These are phyloP conservation scores for Lithophane socia DNA, from an alignment of 2,888 invertebrate genomes.

Conservation along the genomic window DNA sequence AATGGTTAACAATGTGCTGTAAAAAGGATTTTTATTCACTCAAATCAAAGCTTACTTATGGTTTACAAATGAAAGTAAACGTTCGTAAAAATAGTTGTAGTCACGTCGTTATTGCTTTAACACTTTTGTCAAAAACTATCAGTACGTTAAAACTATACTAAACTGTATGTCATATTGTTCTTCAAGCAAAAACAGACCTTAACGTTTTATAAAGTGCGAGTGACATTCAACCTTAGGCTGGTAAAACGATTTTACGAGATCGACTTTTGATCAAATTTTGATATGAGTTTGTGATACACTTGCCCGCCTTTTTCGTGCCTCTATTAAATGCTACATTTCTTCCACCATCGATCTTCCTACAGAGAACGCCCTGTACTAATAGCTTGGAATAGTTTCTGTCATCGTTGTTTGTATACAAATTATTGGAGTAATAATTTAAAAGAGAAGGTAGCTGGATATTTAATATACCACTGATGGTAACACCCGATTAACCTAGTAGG, in stretches of 20 bases:
- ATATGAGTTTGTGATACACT: slow-evolving; percentile 21
- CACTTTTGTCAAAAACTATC: not conserved
- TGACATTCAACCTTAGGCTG: not conserved
- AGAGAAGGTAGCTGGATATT: slow-evolving; percentile 10
- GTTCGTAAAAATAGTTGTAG: slow-evolving; percentile 1
- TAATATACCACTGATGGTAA: slow-evolving; percentile 19
- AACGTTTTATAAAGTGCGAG: not conserved
- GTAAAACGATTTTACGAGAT: not conserved
- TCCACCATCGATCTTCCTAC: slow-evolving; percentile 30
- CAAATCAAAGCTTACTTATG: slow-evolving; percentile 15
- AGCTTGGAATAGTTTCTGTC: slow-evolving; percentile 36
- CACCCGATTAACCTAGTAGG: slow-evolving; percentile 8
- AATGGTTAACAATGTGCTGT: slow-evolving; percentile 60
- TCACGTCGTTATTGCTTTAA: not conserved
- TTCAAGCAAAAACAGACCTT: not conserved
- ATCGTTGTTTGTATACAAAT: slow-evolving; percentile 32
- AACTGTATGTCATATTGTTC: not conserved
- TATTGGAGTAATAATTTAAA: slow-evolving; percentile 14
- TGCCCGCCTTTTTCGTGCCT: slow-evolving; percentile 61
- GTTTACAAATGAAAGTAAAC: slow-evolving; percentile 17
- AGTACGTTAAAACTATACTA: not conserved
- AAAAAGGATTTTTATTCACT: slow-evolving; percentile 54
- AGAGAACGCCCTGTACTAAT: slow-evolving; percentile 43
- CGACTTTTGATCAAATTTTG: slow-evolving; percentile 25
- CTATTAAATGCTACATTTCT: slow-evolving; percentile 51